Conservation (phyloP, 2,113 vertebrate genomes). For the Sisor rabdophorus region DNA sequence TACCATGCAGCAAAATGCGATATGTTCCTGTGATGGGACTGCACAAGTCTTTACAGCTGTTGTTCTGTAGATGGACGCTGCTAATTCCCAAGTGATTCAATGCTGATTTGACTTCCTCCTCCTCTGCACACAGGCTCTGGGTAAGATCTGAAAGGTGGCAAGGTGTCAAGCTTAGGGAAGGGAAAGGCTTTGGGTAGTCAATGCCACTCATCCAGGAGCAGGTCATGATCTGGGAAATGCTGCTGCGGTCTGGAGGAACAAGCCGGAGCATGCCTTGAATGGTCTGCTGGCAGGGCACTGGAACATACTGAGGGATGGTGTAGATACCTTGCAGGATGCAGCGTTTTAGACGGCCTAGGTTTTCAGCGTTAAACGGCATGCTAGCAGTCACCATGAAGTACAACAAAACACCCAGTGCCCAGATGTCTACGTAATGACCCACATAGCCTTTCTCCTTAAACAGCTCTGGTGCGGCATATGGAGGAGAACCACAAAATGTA, state of each 20-base stretch:
- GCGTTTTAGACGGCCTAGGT: conserved; percentile 63
- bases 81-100: conserved; percentile 61
- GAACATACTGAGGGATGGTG: conserved; percentile 64
- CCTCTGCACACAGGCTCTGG: conserved; percentile 58
- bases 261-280: conserved; percentile 68
- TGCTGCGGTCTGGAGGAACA: conserved; percentile 63
- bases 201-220: conserved; percentile 66
- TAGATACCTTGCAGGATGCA: conserved; percentile 69
- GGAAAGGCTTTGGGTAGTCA: conserved; percentile 58
- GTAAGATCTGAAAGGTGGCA: conserved; percentile 54
- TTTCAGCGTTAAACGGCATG: conserved; percentile 69
- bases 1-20: conserved; percentile 68
- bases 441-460: conserved; percentile 68
- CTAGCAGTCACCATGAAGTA: conserved; percentile 71
- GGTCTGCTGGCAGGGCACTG: conserved; percentile 59
- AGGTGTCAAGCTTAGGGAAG: conserved; percentile 54
- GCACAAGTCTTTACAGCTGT: conserved; percentile 55
- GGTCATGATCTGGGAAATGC: conserved; percentile 57
- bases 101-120: conserved; percentile 63
- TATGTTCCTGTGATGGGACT: conserved; percentile 70
- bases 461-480: conserved; percentile 72
- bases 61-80: conserved; percentile 63
- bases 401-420: conserved; percentile 74
- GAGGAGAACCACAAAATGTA: conserved; percentile 73
- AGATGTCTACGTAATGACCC: conserved; percentile 67